Evolutionary conservation across 2,113 vertebrate species (phyloP).

Genomic region (Phyllostomus discolor): DNA sequence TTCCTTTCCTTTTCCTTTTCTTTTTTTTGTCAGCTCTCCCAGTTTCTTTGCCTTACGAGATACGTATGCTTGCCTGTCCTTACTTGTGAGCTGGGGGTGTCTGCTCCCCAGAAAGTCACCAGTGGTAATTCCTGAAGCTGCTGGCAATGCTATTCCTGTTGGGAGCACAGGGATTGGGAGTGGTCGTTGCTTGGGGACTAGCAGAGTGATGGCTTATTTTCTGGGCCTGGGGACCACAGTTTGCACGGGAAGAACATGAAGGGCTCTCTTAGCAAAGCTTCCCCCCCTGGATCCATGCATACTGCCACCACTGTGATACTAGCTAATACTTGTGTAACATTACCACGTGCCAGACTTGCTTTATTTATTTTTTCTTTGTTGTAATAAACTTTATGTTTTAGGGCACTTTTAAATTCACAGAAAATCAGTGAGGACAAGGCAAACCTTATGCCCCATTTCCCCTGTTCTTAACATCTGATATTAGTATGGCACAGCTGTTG

Average conservation of each 20-base stretch:
- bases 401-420: not conserved
- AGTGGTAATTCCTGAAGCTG: not conserved
- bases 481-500: not conserved
- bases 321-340: not conserved
- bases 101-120: not conserved
- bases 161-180: no score
- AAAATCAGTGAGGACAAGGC: not conserved
- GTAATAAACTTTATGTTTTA: not conserved
- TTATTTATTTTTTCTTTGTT: constrained; percentile 3
- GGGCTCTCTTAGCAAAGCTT: not conserved
- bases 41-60: not conserved
- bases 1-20: not conserved
- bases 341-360: not conserved
- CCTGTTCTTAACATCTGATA: not conserved
- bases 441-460: no score
- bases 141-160: not conserved
- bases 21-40: not conserved
- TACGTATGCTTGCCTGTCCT: not conserved
- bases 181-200: not conserved
- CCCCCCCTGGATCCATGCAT: not conserved
- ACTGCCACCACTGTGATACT: no score
- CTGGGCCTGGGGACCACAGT: not conserved
- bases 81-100: not conserved
- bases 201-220: not conserved
- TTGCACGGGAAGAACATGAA: not conserved